Percentiles rank a stretch among this genome's conserved stretches.
These are phyloP conservation scores for Carcinoscorpius rotundicauda DNA, from an alignment of 1,140 invertebrate genomes.

Conservation along the genomic window DNA sequence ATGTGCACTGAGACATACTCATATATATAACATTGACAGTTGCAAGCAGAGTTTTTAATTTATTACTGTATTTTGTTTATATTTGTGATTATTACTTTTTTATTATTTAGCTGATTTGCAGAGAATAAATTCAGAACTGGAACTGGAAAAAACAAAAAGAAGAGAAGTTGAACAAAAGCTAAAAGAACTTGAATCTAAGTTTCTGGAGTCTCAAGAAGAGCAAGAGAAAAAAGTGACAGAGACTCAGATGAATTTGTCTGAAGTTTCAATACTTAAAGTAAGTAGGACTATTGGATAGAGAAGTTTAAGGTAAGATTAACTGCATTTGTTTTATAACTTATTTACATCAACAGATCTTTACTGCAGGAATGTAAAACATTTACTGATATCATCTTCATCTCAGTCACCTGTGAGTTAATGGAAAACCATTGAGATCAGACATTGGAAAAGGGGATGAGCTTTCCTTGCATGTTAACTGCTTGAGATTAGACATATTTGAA, in stretches of 20 bases:
- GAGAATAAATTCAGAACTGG: constrained; percentile 34
- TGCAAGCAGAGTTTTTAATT: no score
- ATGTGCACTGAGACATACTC: no score
- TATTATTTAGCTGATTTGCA: constrained; percentile 26
- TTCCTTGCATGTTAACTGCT: no score
- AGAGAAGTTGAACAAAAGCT: constrained; percentile 31
- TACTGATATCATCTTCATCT: not conserved
- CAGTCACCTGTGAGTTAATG: no score
- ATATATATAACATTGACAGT: no score
- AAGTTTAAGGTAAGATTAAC: not conserved
- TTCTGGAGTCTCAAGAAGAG: constrained; percentile 27
- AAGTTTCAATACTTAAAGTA: constrained; percentile 13
- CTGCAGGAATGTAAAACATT: not conserved
- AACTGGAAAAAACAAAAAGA: constrained; percentile 30
- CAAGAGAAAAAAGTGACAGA: constrained; percentile 30
- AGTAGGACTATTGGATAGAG: not conserved
- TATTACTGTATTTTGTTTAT: no score
- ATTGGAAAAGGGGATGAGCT: no score
- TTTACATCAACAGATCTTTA: no score
- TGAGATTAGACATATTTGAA: no score
- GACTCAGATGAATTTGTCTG: constrained; percentile 7
- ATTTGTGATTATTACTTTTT: not conserved
- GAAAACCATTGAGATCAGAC: no score
- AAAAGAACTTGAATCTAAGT: constrained; percentile 20
- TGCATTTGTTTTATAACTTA: no score